These are phyloP conservation scores for Leucoraja erinaceus DNA, from an alignment of 2,113 vertebrate species.

Conservation along the genomic window DNA sequence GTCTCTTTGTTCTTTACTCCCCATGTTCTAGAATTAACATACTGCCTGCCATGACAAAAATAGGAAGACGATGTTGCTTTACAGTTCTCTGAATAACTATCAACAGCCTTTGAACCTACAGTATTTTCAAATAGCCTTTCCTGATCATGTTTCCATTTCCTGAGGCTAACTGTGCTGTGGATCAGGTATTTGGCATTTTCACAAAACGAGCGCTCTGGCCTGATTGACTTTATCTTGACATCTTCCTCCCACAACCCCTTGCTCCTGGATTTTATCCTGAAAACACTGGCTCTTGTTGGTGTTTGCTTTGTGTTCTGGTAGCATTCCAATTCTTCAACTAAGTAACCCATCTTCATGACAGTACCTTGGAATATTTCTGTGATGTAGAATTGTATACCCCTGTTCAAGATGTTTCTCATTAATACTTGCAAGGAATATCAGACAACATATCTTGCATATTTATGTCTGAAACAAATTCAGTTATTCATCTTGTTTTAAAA, in stretches of 20 bases:
- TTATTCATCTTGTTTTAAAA: too few species aligned
- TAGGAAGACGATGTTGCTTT: not conserved
- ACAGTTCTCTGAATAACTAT: not conserved
- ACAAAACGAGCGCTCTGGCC: not conserved
- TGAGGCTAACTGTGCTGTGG: not conserved
- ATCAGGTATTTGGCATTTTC: not conserved
- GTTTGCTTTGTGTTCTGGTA: not conserved
- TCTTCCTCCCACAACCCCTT: not conserved
- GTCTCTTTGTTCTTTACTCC: too few species aligned
- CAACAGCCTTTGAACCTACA: not conserved
- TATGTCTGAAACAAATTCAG: too few species aligned
- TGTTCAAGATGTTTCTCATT: not conserved
- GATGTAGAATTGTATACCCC: not conserved
- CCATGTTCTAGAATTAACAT: not conserved
- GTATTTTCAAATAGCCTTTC: not conserved
- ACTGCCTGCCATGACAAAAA: not conserved
- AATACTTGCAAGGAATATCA: not conserved
- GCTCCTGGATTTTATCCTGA: not conserved
- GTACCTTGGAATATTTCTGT: not conserved
- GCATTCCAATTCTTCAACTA: not conserved
- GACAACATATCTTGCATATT: not conserved
- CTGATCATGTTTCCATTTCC: not conserved
- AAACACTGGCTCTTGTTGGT: not conserved
- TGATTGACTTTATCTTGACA: not conserved
- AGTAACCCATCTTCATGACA: too few species aligned